phyloP scores from a whole-genome alignment of 1,140 invertebrate species.

The Oryzaephilus surinamensis region DNA sequence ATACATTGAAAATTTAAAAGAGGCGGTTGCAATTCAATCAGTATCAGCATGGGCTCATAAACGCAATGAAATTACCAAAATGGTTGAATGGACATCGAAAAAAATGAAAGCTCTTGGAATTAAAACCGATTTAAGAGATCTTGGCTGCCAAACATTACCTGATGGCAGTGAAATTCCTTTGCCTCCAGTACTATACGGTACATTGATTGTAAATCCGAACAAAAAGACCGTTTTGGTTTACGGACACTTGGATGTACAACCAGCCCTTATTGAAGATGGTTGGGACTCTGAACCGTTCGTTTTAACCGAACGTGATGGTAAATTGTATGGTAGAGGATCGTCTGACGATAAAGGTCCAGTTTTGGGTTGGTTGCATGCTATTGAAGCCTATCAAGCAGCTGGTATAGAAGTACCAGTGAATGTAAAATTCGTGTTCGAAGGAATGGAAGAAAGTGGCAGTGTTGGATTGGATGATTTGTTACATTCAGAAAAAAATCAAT shows the following conservation, averaged over 20 bases:
- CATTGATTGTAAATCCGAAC: conserved; percentile 68
- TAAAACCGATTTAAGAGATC: conserved; percentile 61
- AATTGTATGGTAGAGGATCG: conserved; percentile 76
- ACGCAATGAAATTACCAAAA: conserved; percentile 58
- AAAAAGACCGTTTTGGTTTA: conserved; percentile 92
- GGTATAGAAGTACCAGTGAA: conserved; percentile 75
- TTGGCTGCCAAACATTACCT: conserved; percentile 67
- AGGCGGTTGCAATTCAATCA: conserved; percentile 89
- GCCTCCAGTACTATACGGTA: conserved; percentile 79
- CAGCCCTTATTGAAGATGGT: conserved; percentile 82
- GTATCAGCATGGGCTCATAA: conserved; percentile 86
- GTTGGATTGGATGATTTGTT: conserved; percentile 88
- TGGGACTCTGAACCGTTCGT: conserved; percentile 94
- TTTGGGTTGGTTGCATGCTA: conserved; percentile 87
- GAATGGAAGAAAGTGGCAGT: conserved; percentile 97
- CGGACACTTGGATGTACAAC: conserved; percentile 97
- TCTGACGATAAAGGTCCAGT: conserved; percentile 93
- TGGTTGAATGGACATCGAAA: conserved; percentile 71
- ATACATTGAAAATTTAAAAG: conserved; percentile 70
- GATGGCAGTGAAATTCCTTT: conserved; percentile 64
- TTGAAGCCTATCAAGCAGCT: conserved; percentile 76
- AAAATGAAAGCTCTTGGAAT: conserved; percentile 69
- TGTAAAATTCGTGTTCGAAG: conserved; percentile 95
- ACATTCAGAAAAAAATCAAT: conserved; percentile 59
- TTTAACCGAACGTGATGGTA: conserved; percentile 78